phyloP scores from a whole-genome alignment of 2,113 vertebrate species.

The Cercopithecus mona region DNA sequence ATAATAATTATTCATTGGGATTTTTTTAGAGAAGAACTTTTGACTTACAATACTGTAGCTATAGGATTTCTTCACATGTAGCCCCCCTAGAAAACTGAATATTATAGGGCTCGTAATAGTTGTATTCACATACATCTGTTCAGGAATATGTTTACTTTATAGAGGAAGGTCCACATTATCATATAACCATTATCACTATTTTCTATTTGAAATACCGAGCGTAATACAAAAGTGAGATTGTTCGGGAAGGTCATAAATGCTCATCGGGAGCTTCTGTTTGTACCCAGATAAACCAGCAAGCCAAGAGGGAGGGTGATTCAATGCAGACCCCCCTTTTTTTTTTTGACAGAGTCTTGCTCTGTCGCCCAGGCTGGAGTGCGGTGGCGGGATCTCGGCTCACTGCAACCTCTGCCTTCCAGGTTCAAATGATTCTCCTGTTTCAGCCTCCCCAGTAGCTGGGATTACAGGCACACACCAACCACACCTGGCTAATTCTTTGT shows the following conservation, averaged over 20 bases:
- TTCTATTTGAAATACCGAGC: constrained; percentile 6
- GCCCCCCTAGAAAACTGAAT: neutral
- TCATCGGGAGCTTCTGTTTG: neutral
- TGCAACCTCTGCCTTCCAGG: too few relatives aligned
- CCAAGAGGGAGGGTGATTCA: neutral
- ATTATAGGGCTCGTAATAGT: neutral
- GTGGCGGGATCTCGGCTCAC: too few relatives aligned
- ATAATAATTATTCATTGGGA: neutral
- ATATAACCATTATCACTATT: neutral
- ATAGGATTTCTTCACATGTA: neutral
- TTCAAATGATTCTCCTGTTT: too few relatives aligned
- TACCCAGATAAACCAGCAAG: neutral
- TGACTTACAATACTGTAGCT: neutral
- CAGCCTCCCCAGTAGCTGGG: too few relatives aligned
- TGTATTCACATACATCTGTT: neutral
- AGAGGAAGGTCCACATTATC: too few relatives aligned
- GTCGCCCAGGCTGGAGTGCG: too few relatives aligned
- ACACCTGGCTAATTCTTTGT: too few relatives aligned
- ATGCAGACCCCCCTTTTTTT: neutral
- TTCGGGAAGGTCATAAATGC: neutral
- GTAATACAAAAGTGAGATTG: neutral
- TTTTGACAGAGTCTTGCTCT: too few relatives aligned
- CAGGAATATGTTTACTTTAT: neutral
- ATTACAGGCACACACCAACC: too few relatives aligned
- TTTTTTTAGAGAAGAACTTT: neutral